phyloP scores from a whole-genome alignment of 2,797 vertebrate genomes.

The Picus viridis region DNA sequence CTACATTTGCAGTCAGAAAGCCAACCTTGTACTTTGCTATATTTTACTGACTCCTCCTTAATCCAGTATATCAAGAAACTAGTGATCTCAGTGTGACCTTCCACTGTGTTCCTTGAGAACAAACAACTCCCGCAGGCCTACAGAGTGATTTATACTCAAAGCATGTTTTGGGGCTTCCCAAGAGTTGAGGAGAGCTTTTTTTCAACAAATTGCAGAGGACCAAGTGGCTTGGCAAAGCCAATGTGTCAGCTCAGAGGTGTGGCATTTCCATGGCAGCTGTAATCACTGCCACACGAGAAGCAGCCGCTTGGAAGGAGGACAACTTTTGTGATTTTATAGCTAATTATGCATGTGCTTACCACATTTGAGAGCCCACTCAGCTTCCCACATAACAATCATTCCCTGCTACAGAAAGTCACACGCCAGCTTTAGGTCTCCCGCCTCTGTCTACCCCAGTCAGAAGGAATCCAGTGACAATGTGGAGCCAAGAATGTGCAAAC shows the following conservation, averaged over 20 bases:
- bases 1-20: not conserved
- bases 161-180: not conserved
- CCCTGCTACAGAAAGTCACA: conserved; percentile 38
- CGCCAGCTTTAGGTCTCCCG: conserved; percentile 13
- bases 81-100: not conserved
- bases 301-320: not conserved
- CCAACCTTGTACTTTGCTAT: not conserved
- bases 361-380: conserved; percentile 37
- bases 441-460: conserved; percentile 26
- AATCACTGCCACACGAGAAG: not conserved
- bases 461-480: not conserved
- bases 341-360: conserved; percentile 58
- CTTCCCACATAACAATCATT: conserved; percentile 24
- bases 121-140: not conserved
- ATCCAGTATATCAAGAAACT: not conserved
- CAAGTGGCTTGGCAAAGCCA: not conserved
- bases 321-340: not conserved
- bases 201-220: not conserved
- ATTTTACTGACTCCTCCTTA: not conserved
- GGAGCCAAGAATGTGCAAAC: conserved; percentile 50
- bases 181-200: not conserved
- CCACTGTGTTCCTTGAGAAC: not conserved
- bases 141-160: not conserved
- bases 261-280: not conserved
- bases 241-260: not conserved